These are phyloP conservation scores for Periparus ater DNA, from an alignment of 2,797 vertebrate genomes.

Conservation along the genomic window DNA sequence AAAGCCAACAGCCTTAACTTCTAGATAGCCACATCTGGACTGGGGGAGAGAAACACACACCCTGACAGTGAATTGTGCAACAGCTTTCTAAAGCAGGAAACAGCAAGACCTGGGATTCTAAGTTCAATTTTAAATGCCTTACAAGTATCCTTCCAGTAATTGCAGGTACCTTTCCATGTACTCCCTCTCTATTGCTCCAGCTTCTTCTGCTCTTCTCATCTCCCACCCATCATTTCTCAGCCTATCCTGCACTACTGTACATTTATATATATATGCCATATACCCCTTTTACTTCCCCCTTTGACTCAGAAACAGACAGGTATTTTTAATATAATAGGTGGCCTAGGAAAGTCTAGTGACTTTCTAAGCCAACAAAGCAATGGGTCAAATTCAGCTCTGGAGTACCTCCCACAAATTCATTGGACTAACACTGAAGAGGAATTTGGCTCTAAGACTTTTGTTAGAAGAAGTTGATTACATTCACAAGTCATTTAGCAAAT, in stretches of 20 bases:
- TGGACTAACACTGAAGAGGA: background rate
- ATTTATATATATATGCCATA: background rate
- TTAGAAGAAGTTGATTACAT: background rate
- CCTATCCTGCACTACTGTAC: background rate
- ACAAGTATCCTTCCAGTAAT: background rate
- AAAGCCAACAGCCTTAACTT: background rate
- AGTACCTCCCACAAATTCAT: background rate
- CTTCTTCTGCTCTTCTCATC: background rate
- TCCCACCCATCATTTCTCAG: background rate
- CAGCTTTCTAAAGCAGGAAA: background rate
- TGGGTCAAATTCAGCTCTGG: background rate
- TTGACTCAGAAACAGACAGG: background rate
- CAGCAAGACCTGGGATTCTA: background rate
- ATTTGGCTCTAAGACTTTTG: background rate
- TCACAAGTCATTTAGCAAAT: background rate
- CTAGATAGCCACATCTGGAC: background rate
- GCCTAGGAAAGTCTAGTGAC: background rate
- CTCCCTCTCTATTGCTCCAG: background rate
- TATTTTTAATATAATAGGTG: background rate
- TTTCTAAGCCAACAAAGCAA: conserved; percentile 15
- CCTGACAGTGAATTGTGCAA: background rate
- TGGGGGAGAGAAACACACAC: background rate
- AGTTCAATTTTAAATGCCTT: background rate
- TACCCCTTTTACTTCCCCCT: background rate
- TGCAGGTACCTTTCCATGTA: background rate